Conservation (phyloP, 2,888 invertebrate genomes). For the Cylindroiulus punctatus region DNA sequence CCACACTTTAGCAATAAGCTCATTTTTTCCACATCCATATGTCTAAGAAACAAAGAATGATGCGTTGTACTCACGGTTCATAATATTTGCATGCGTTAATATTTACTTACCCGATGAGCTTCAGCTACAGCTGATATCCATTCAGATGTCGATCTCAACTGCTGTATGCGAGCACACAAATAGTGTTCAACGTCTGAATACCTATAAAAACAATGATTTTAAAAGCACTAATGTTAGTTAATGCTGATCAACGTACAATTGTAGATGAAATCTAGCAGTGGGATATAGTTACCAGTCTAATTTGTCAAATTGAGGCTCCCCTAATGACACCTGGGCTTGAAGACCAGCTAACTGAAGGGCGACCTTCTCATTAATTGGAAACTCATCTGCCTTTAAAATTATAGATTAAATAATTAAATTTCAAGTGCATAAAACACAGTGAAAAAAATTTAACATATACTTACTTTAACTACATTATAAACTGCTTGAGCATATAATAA, state of each 20-base stretch:
- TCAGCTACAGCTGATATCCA: conserved; percentile 66
- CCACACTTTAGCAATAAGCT: conserved; percentile 89
- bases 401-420: conserved; percentile 39
- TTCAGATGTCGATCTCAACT: conserved; percentile 63
- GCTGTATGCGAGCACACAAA: conserved; percentile 68
- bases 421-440: background rate
- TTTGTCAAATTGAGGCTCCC: conserved; percentile 74
- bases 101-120: conserved; percentile 65
- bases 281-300: conserved; percentile 59
- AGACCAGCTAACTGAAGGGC: conserved; percentile 92
- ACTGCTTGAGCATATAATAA: conserved; percentile 95
- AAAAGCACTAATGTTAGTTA: background rate
- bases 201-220: conserved; percentile 61
- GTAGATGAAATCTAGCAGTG: background rate
- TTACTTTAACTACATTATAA: conserved; percentile 91
- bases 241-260: no score
- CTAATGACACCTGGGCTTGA: conserved; percentile 93
- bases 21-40: conserved; percentile 90
- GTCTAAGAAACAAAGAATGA: conserved; percentile 60
- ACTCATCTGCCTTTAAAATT: conserved; percentile 81
- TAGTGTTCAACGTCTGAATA: conserved; percentile 92
- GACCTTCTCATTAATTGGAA: conserved; percentile 93
- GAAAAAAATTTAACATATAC: conserved; percentile 4
- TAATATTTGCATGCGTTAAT: background rate
- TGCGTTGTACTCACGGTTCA: background rate